Evolutionary conservation across 2,888 invertebrate species (phyloP), one percentile per base, ranked within the genome.

Genomic region (Tetragonisca angustula): DNA sequence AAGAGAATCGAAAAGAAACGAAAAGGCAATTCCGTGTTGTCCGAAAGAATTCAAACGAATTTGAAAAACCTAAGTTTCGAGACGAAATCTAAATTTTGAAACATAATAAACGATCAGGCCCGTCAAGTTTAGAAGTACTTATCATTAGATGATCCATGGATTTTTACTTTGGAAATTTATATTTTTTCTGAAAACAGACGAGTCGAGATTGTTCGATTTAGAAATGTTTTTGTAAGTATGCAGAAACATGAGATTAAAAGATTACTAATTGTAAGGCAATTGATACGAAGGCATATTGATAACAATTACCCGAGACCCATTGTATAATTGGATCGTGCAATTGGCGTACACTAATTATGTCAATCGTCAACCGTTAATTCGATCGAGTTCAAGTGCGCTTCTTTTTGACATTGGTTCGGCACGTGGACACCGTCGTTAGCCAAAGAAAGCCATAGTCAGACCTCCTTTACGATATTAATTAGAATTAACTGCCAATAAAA

Each of bases 321-420:
- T 49, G 71, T 59, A 54, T 72, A 83, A 74, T 78, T 84, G 81
- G 61, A 59, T 21, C 27, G 32, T 73, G 74, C 32, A 83, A 84
- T 83, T 72, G 84, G 52, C 49, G 52, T 36, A 73, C 68, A 65
- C 32, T 80, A 80, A 83, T 80, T 83, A 83, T 83, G 74, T 83
- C 69, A 74, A 80, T 70, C 74, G 56, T 59, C 71, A 50, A 32
- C 21, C 36, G 49, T 76, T 65, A 83, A 76, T 74, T 76, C 70
- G 54, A 76, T 73, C 73, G 61, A 71, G 36, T 54, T 43, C 52
- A 62, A 61, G 71, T 59, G 56, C 50, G 59, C 71, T 67, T 70
- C 64, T 43, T 67, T 80, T 83, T 71, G 69, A 76, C 79, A 68
- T 77, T 67, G 70, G 24, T 70, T 77, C 65, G 54, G 6, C 79